Evolutionary conservation across 2,113 vertebrate species (phyloP), one percentile per base, ranked within the genome.

Genomic region (Pardalotus punctatus): DNA sequence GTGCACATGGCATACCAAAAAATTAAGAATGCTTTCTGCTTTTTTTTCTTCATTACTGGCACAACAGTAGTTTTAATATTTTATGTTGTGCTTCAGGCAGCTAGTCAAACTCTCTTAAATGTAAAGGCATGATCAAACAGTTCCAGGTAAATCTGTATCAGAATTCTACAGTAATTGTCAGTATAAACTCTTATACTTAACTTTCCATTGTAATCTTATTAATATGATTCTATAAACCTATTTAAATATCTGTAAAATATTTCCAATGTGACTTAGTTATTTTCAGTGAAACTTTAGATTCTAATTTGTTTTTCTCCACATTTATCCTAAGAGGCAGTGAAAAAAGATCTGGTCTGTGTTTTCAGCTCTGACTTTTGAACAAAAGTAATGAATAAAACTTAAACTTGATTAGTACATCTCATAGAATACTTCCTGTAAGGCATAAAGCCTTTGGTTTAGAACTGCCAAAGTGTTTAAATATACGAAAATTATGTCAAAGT

Each of bases 301-400:
- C 7, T 51, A 28, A 33, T 17, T 10, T 29, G 17, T 7, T 24
- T 20, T n/a, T 0, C 3, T 3, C 2, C 25, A n/a, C 2, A 4
- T 72, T 60, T 38, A 43, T 45, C 7, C 25, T 36, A 45, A 51
- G 33, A 22, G 3, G 3, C 28, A 76, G 17, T 45, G 36, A 62
- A 76, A 85, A 65, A 67, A 43, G 4, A 40, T 60, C 54, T 35
- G 12, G 8, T 57, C n/a, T 51, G 11, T 83, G 5, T 61, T 92
- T 80, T 92, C 24, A 88, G 9, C 6, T 69, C 29, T 65, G 35
- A 21, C 4, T 88, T 96, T 76, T 57, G 28, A 86, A 23, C 12
- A 73, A 90, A 69, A 13, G 5, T 28, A 86, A 84, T 20, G 12
- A 93, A 56, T 3, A 73, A 88, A 77, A 69, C 31, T 35, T 60